Conservation (phyloP, 2,888 invertebrate genomes). For the Pelosia muscerda region DNA sequence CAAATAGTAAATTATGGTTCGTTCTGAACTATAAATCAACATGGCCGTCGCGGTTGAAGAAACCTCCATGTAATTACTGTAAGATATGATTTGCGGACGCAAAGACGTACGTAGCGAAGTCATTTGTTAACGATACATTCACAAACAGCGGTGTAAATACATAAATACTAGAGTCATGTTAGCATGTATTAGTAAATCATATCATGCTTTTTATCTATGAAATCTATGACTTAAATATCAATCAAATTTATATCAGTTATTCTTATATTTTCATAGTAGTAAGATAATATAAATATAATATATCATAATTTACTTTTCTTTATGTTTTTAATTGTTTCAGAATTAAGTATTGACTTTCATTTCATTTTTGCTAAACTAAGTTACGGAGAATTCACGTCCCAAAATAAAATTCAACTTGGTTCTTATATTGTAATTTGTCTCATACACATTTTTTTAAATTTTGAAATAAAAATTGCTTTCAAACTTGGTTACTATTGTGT, state of each 20-base stretch:
- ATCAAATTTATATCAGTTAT: too few relatives aligned
- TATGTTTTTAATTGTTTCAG: too few relatives aligned
- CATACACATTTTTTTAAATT: background rate
- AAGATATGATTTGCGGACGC: conserved; percentile 50
- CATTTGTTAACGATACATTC: conserved; percentile 41
- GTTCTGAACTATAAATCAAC: conserved; percentile 41
- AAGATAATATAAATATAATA: too few relatives aligned
- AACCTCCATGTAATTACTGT: conserved; percentile 51
- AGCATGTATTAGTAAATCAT: too few relatives aligned
- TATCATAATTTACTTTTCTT: too few relatives aligned
- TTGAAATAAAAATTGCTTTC: background rate
- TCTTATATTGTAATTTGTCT: background rate
- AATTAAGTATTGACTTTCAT: background rate
- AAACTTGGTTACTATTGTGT: background rate
- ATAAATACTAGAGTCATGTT: background rate
- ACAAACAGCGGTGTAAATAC: background rate
- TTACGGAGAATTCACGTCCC: background rate
- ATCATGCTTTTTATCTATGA: too few relatives aligned
- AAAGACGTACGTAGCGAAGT: conserved; percentile 40
- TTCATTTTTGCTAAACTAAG: background rate
- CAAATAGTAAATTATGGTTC: conserved; percentile 37
- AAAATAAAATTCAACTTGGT: background rate
- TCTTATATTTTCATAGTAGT: too few relatives aligned
- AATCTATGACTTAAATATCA: too few relatives aligned
- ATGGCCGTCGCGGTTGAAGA: conserved; percentile 41